Base-by-base conservation (phyloP, 2,888 invertebrate species). In the Eupithecia subfuscata region DNA sequence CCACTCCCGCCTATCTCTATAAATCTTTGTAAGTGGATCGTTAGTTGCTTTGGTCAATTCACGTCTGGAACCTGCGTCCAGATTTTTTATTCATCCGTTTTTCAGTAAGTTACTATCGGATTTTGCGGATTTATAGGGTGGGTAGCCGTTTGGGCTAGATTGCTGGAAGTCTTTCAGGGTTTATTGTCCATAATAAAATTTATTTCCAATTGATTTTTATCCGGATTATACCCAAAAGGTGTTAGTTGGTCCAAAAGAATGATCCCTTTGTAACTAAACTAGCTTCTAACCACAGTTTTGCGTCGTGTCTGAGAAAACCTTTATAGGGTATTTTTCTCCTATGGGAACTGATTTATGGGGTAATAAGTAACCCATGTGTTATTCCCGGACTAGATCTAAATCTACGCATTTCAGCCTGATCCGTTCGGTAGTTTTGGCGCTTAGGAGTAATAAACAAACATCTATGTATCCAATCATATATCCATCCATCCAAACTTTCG, bases 1-100 rank as follows among this genome's bases (percentile, higher is more conserved):
- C 81, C 82, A 80, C 78, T 84, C 85, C 85, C 83, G 84, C 87
- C 88, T 87, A 88, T 88, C 89, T 89, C 88, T 88, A 92, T 92
- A 92, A 91, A 92, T 92, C 92, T 90, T 87, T 82, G 86, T 89
- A 90, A 92, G 91, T 90, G 88, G 86, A 89, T 90, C 92, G 90
- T 92, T 92, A 91, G 90, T 92, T 88, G 86, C 85, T 85, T 87
- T 88, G 88, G 89, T 89, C 90, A 89, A 89, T 90, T 88, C 88
- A 83, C 86, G 87, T 89, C 88, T 86, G 83, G 84, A 84, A 85
- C 85, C 83, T 82, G 83, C 82, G 83, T 85, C 79, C 82, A 85
- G 87, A 87, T 90, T 90, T 90, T 90, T 89, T 89, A 88, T 89
- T 87, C 84, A 84, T 82, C 81, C 84, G 84, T 87, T 85, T 86